phyloP scores from a whole-genome alignment of 2,888 invertebrate genomes.

The Anodontia alba region DNA sequence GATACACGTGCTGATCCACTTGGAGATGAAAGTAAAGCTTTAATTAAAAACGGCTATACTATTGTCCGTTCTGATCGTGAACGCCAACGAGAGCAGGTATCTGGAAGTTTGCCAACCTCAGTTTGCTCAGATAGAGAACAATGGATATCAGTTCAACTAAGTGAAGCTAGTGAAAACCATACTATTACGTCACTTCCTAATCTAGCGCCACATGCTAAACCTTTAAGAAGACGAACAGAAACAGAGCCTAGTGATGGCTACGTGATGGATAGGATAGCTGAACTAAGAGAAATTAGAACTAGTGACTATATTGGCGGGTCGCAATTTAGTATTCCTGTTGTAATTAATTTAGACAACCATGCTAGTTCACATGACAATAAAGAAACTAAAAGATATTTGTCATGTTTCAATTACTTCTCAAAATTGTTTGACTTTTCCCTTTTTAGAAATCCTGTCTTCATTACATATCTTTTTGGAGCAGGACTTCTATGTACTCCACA shows the following conservation, averaged over 20 bases:
- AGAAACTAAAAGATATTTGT: not conserved
- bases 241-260: not conserved
- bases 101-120: not conserved
- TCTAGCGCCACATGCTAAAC: not conserved
- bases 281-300: not conserved
- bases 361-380: too few species aligned
- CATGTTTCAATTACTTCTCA: not conserved
- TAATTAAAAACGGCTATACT: too few species aligned
- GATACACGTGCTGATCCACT: not conserved
- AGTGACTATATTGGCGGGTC: constrained; percentile 26
- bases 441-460: constrained; percentile 49
- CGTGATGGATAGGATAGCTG: not conserved
- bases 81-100: not conserved
- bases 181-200: not conserved
- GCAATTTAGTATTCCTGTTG: not conserved
- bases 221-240: not conserved
- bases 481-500: constrained; percentile 41
- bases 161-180: not conserved
- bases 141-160: not conserved
- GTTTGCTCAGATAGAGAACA: not conserved
- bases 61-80: not conserved
- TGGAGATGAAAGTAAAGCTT: not conserved
- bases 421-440: constrained; percentile 38
- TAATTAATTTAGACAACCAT: not conserved
- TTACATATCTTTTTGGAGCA: constrained; percentile 27